Evolutionary conservation across 2,888 invertebrate genomes (phyloP).

Genomic region (Diadegma fenestrale): DNA sequence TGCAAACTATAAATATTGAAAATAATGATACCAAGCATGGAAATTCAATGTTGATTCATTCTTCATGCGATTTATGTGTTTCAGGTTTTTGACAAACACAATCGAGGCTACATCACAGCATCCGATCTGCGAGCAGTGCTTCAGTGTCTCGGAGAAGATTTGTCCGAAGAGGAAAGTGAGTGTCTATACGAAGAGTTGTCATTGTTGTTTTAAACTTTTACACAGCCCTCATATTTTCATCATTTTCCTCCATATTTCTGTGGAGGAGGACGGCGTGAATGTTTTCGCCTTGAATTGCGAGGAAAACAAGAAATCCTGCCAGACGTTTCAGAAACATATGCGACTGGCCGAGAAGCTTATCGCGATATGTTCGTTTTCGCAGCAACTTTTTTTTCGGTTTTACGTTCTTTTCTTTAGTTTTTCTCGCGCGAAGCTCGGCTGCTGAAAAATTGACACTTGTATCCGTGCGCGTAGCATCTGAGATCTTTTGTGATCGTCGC

Average conservation of each 20-base stretch:
- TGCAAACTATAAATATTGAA: background rate
- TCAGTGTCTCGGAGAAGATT: conserved; percentile 95
- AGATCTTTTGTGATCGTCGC: conserved; percentile 33
- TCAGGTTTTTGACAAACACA: conserved; percentile 93
- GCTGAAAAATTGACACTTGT: background rate
- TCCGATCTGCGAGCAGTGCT: conserved; percentile 94
- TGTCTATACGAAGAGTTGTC: conserved; percentile 72
- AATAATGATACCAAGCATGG: background rate
- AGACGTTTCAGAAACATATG: background rate
- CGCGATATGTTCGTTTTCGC: conserved; percentile 5
- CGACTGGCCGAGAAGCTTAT: background rate
- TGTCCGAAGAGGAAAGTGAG: conserved; percentile 96
- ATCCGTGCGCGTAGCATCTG: conserved; percentile 8
- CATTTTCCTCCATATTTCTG: conserved; percentile 19
- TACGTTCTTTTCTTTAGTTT: background rate
- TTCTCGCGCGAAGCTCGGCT: background rate
- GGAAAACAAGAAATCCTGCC: background rate
- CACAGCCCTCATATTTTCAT: conserved; percentile 7
- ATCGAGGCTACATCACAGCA: conserved; percentile 96
- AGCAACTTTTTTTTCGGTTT: conserved; percentile 27
- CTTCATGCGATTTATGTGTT: conserved; percentile 66
- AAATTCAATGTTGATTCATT: background rate
- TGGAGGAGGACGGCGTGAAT: too few relatives aligned
- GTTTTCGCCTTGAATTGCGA: background rate
- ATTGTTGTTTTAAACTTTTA: conserved; percentile 3